Base-by-base conservation (phyloP, 2,797 vertebrate species). In the Huso huso region DNA sequence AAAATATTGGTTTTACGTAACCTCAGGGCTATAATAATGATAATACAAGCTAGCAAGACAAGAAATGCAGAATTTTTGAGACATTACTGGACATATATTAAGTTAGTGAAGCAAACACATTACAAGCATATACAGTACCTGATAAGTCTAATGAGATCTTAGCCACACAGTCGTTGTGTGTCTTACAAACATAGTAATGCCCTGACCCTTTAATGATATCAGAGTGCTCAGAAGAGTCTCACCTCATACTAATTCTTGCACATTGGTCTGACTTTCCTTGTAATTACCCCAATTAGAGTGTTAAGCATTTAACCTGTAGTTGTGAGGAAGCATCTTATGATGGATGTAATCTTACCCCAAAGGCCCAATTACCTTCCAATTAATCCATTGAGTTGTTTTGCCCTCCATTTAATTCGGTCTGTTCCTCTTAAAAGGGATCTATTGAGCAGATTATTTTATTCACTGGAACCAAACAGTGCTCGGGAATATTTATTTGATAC, bases 341-440 rank as follows among this genome's bases (percentile, higher is more conserved):
- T 88, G 89, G 89, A 90, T 94, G 88, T 89, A 93, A 93, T 96
- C 88, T 87, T 90, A 89, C 73, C 95, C 91, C 93, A 91, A 88
- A 93, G 92, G 93, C 90, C 90, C 93, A 92, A 96, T 98, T 97
- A 96, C 93, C 92, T 93, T 75, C 91, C 93, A 96, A 96, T 97
- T 96, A 95, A 94, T 94, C 91, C 88, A 90, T 92, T 92, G 89
- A 93, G 89, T 92, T 93, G 90, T 93, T 95, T 93, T 91, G 87
- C 85, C 82, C 89, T 93, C 82, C 77, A 88, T 91, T 92, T 88
- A 90, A 91, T 90, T 90, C 91, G 84, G 88, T 87, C 87, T 85
- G 75, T 86, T 84, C 80, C 76, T 84, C 74, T 80, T 74, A 58
- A 7, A n/a, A 11, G n/a, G 10, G 55, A 58, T n/a, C 12, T 58